Evolutionary conservation across 2,888 invertebrate genomes (phyloP), one percentile per base, ranked within the genome.

Genomic region (Auanema sp.): DNA sequence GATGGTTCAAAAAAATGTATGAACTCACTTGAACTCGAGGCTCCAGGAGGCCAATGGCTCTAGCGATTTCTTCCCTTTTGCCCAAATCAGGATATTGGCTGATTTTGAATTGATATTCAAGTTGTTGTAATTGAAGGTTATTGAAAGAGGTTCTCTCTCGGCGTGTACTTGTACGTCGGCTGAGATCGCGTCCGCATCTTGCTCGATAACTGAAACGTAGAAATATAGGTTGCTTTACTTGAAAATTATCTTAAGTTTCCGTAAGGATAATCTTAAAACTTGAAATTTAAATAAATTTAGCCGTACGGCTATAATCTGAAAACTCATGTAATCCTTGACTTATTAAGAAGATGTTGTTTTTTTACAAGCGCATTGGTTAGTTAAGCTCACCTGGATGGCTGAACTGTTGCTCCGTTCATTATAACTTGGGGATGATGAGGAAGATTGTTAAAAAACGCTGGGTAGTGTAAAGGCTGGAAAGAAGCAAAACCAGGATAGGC

Each of bases 91-190:
- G 75, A 52, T 75, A 75, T 49, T 70, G 66, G n/a, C 67, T 65
- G 10, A 62, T 58, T 41, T 62, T 57, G 61, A 79, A 79, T 5
- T 66, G 66, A 10, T 52, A 58, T 58, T 75, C 75, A 11, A 75
- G 61, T n/a, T 64, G 51, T 1, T 75, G 72, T 24, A 75, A 57
- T 25, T 75, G 75, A 24, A 53, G n/a, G 1, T 69, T 60, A 52
- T 67, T 75, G 63, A 75, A 75, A 3, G 70, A 70, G 0, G 75
- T 75, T 40, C 75, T 47, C 55, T 75, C 75, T 1, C 75, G 65
- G 12, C 75, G 56, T 11, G 65, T 64, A 5, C 65, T 58, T 14
- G 61, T 58, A 21, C 72, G 43, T 25, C 61, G 54, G 10, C 42
- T 47, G 4, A 33, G 33, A 33, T 33, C 33, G 3, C 33, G 33